Evolutionary conservation across 2,113 vertebrate species (phyloP).

Genomic region (Gallinago media): DNA sequence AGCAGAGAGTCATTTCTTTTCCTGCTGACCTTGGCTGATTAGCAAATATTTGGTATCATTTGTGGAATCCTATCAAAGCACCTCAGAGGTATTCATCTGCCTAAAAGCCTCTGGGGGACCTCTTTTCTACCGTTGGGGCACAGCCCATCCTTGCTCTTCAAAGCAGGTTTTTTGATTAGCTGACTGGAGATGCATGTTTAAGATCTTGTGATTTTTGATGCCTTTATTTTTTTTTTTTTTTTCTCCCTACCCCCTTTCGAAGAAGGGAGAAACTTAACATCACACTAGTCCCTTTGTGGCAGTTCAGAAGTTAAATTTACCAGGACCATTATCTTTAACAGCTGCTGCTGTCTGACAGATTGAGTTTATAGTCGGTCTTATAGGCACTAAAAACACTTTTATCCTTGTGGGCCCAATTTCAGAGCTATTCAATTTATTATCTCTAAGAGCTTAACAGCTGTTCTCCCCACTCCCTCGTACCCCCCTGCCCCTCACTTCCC

Average conservation of each 20-base stretch:
- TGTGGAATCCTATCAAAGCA: conserved; percentile 49
- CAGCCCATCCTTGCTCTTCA: conserved; percentile 29
- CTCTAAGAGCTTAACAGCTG: conserved; percentile 64
- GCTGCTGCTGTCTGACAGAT: conserved; percentile 72
- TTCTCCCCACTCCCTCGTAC: conserved; percentile 1
- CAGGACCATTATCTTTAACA: conserved; percentile 72
- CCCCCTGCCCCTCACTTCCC: conserved; percentile 19
- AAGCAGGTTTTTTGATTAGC: conserved; percentile 52
- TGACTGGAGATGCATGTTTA: conserved; percentile 21
- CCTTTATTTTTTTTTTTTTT: fast-evolving
- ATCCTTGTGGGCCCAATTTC: conserved; percentile 76
- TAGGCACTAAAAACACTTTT: conserved; percentile 73
- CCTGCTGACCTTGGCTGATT: conserved; percentile 52
- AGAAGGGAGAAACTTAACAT: conserved; percentile 54
- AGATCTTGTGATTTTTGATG: conserved; percentile 35
- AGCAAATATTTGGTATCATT: conserved; percentile 55
- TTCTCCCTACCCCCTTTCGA: neutral
- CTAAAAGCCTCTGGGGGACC: neutral
- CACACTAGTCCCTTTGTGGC: conserved; percentile 60
- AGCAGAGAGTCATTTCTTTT: conserved; percentile 15
- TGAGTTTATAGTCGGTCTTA: conserved; percentile 71
- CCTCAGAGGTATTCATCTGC: conserved; percentile 38
- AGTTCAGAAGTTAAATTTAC: conserved; percentile 71
- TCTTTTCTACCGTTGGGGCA: neutral
- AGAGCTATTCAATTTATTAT: conserved; percentile 75